Percentiles rank a stretch among this genome's conserved stretches.
Conservation (phyloP, 1,140 invertebrate species). For the Lepidurus apus region DNA sequence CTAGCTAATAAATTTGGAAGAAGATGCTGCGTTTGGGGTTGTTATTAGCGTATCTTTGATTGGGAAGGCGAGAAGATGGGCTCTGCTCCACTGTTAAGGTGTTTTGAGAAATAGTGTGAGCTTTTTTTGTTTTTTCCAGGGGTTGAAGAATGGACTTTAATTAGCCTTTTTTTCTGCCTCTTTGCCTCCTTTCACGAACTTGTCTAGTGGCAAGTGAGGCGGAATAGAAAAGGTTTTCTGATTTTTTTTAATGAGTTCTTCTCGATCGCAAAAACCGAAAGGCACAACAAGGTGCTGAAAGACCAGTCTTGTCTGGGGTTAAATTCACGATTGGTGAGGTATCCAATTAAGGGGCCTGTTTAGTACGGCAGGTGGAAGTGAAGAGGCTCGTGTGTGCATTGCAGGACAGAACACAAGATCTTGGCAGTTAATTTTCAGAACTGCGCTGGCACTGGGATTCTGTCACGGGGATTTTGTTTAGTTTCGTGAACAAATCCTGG, state of each 20-base stretch:
- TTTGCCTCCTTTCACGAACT: background rate
- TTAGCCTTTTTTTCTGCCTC: slow-evolving; percentile 15
- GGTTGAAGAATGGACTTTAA: slow-evolving; percentile 16
- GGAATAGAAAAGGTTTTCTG: background rate
- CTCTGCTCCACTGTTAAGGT: background rate
- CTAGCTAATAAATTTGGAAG: slow-evolving; percentile 2
- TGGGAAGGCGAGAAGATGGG: background rate
- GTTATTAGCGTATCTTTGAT: background rate
- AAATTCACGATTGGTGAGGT: slow-evolving; percentile 15
- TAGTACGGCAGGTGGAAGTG: slow-evolving; percentile 20
- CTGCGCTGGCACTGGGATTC: no score
- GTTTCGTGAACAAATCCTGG: no score
- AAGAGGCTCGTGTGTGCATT: slow-evolving; percentile 7
- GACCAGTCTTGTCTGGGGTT: background rate
- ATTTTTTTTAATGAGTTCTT: slow-evolving; percentile 12
- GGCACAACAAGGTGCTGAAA: background rate
- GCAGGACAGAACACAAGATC: background rate
- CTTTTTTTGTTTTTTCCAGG: background rate
- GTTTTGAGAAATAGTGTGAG: background rate
- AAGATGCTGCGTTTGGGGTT: background rate
- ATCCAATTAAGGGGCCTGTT: slow-evolving; percentile 19
- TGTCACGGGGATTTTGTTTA: no score
- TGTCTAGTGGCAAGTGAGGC: background rate
- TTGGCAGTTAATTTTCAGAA: no score
- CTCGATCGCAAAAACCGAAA: background rate